Conservation (phyloP, 2,113 vertebrate species). For the Toxotes chatareus region DNA sequence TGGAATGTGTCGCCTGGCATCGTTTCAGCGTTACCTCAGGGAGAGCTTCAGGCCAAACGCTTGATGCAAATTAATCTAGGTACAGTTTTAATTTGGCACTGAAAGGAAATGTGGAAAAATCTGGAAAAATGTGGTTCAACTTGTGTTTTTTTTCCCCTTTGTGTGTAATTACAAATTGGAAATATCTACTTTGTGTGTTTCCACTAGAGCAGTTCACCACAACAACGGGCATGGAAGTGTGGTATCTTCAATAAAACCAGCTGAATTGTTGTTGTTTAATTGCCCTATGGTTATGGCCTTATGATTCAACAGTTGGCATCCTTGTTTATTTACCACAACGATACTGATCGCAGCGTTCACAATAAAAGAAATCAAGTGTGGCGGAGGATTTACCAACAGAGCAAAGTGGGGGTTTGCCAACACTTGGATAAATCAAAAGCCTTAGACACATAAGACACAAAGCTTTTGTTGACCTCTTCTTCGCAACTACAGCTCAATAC, state of each 20-base stretch:
- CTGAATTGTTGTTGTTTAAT: slow-evolving; percentile 4
- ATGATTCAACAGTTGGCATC: slow-evolving; percentile 21
- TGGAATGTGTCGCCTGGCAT: slow-evolving; percentile 51
- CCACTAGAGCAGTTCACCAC: slow-evolving; percentile 12
- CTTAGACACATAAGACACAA: slow-evolving; percentile 46
- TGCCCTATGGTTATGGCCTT: slow-evolving; percentile 8
- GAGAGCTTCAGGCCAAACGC: slow-evolving; percentile 25
- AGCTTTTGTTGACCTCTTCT: slow-evolving; percentile 47
- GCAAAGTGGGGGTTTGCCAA: slow-evolving; percentile 28
- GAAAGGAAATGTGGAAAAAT: too few relatives aligned
- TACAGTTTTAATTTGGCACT: slow-evolving; percentile 19
- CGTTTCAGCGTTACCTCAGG: background rate
- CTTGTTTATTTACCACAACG: slow-evolving; percentile 43
- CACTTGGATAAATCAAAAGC: slow-evolving; percentile 42
- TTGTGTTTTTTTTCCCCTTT: background rate
- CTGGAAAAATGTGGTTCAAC: background rate
- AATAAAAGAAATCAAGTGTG: slow-evolving; percentile 26
- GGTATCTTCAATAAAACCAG: slow-evolving; percentile 16
- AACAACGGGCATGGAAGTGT: background rate
- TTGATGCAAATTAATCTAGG: slow-evolving; percentile 17
- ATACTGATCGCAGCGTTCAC: slow-evolving; percentile 45
- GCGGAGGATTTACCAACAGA: slow-evolving; percentile 11
- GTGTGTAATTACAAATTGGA: slow-evolving; percentile 5
- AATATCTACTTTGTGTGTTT: slow-evolving; percentile 25
- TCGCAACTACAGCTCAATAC: slow-evolving; percentile 25